phyloP scores from a whole-genome alignment of 1,140 invertebrate genomes.

The Pemphigus obesinymphae region DNA sequence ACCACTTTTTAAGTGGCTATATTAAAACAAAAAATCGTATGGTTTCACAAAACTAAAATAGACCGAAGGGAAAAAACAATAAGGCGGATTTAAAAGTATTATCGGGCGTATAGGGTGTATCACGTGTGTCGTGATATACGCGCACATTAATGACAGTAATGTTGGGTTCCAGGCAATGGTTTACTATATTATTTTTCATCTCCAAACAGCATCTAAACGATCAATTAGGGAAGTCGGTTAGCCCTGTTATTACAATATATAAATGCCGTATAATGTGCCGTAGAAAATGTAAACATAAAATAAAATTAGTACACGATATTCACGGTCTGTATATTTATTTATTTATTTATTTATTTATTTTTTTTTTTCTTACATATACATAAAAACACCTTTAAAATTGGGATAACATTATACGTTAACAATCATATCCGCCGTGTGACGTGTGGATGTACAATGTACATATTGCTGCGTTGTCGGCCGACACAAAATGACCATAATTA shows the following conservation, averaged over 20 bases:
- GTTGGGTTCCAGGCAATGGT: conserved; percentile 8
- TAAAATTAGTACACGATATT: background rate
- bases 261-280: background rate
- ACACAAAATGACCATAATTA: background rate
- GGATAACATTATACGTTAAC: background rate
- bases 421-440: background rate
- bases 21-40: background rate
- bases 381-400: background rate
- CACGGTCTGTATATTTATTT: background rate
- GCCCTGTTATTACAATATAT: background rate
- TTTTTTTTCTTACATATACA: no score
- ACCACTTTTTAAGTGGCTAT: conserved; percentile 35
- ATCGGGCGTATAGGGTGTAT: conserved; percentile 6
- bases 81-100: conserved; percentile 19
- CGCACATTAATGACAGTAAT: conserved; percentile 31
- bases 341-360: background rate
- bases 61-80: conserved; percentile 24
- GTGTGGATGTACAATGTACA: no score
- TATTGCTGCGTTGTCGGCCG: background rate
- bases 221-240: conserved; percentile 11
- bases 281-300: conserved; percentile 33
- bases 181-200: conserved; percentile 8
- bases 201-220: conserved; percentile 9
- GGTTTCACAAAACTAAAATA: conserved; percentile 21
- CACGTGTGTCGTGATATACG: conserved; percentile 27